phyloP scores from a whole-genome alignment of 2,113 vertebrate genomes.

The Acrocephalus kingi region DNA sequence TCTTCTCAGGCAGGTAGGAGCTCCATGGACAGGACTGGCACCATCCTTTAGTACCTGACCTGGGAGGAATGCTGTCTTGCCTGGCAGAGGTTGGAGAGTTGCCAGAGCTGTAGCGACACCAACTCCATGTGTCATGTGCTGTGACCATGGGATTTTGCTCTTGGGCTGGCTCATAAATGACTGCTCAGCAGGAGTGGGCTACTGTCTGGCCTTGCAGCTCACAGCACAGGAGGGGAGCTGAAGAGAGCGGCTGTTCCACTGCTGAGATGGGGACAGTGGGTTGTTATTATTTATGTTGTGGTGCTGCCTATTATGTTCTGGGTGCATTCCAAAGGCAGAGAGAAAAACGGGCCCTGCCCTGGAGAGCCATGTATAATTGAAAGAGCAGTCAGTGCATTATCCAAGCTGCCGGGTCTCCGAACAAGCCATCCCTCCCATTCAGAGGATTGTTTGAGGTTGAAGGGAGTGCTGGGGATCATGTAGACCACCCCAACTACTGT shows the following conservation, averaged over 20 bases:
- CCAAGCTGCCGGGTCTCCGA: neutral
- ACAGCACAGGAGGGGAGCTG: slow-evolving; percentile 22
- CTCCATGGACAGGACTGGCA: neutral
- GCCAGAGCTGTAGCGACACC: neutral
- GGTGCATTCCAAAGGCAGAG: slow-evolving; percentile 38
- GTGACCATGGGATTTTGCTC: slow-evolving; percentile 24
- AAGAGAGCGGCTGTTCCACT: neutral
- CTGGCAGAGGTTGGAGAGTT: neutral
- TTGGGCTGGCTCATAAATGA: neutral
- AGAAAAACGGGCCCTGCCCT: neutral
- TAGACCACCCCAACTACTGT: slow-evolving; percentile 46
- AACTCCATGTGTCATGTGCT: neutral
- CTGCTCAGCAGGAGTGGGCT: slow-evolving; percentile 53
- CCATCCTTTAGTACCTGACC: too few relatives aligned
- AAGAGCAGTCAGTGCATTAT: slow-evolving; percentile 38
- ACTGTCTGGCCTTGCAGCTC: slow-evolving; percentile 58
- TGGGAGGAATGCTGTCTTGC: neutral
- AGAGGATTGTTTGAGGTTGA: slow-evolving; percentile 40
- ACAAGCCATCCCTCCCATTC: slow-evolving; percentile 27
- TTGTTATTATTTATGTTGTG: slow-evolving; percentile 64
- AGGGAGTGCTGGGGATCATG: slow-evolving; percentile 8
- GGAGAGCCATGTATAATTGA: slow-evolving; percentile 5
- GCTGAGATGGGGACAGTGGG: slow-evolving; percentile 47
- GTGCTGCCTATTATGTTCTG: slow-evolving; percentile 41
- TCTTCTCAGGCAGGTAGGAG: neutral